Percentiles rank a stretch among this genome's conserved stretches.
phyloP scores from a whole-genome alignment of 2,797 vertebrate species.

The Silurus lanzhouensis region DNA sequence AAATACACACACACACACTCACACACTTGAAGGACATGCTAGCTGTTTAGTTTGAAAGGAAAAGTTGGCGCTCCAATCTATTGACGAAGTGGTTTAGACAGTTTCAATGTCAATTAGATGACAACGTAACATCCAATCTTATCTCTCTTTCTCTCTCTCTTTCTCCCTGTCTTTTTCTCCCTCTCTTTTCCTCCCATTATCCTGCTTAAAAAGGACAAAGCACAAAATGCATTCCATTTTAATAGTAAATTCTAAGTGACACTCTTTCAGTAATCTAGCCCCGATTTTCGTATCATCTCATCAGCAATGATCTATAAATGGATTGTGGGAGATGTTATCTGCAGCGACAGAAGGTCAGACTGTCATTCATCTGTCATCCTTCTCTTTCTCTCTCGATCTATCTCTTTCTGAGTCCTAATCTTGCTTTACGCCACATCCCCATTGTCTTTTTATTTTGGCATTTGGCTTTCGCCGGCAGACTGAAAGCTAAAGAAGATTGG shows the following conservation, averaged over 20 bases:
- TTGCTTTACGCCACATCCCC: constrained; percentile 3
- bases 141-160: constrained; percentile 1
- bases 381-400: constrained; percentile 10
- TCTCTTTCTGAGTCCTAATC: constrained; percentile 10
- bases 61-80: neutral
- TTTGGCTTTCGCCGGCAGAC: constrained; percentile 40
- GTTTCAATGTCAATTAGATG: constrained; percentile 39
- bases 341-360: constrained; percentile 45
- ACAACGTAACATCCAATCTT: neutral
- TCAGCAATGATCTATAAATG: constrained; percentile 44
- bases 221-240: neutral
- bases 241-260: constrained; percentile 14
- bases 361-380: constrained; percentile 45
- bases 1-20: too few relatives aligned
- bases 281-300: constrained; percentile 21
- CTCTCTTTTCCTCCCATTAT: neutral
- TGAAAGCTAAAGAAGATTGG: constrained; percentile 39
- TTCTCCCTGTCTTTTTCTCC: neutral
- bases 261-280: neutral
- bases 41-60: neutral
- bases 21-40: neutral
- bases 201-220: constrained; percentile 15
- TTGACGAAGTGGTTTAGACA: constrained; percentile 9
- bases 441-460: constrained; percentile 42
- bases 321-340: constrained; percentile 43